Evolutionary conservation across 2,888 invertebrate species (phyloP).

Genomic region (Synanthedon formicaeformis): DNA sequence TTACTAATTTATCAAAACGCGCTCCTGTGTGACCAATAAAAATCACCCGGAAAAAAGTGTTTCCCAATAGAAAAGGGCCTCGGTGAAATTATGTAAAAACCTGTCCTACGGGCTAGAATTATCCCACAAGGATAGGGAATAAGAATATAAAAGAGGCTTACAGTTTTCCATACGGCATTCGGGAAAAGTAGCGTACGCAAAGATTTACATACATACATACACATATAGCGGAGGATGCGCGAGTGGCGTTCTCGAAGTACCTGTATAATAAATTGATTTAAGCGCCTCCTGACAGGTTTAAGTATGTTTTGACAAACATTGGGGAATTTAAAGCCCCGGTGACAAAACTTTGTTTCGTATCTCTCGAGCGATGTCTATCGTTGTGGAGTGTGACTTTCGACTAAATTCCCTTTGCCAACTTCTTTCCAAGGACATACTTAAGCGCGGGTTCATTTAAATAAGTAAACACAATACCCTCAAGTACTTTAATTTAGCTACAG

Average conservation of each 20-base stretch:
- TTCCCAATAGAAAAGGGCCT: slow-evolving; percentile 47
- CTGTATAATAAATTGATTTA: slow-evolving; percentile 68
- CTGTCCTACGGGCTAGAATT: slow-evolving; percentile 63
- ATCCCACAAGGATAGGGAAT: slow-evolving; percentile 65
- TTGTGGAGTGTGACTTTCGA: slow-evolving; percentile 28
- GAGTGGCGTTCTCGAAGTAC: slow-evolving; percentile 51
- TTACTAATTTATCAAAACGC: slow-evolving; percentile 42
- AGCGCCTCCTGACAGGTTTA: slow-evolving; percentile 62
- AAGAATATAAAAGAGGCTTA: slow-evolving; percentile 67
- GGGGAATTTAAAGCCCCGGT: slow-evolving; percentile 55
- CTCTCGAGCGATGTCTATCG: slow-evolving; percentile 32
- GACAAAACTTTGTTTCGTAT: slow-evolving; percentile 52
- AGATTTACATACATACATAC: slow-evolving; percentile 60
- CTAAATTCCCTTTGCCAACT: slow-evolving; percentile 22
- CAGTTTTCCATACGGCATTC: slow-evolving; percentile 61
- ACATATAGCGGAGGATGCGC: slow-evolving; percentile 24
- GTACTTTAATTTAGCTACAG: not conserved
- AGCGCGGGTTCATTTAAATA: slow-evolving; percentile 17
- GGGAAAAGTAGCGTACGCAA: slow-evolving; percentile 49
- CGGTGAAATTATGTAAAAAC: slow-evolving; percentile 65
- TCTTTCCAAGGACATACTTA: slow-evolving; percentile 17
- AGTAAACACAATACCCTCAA: slow-evolving; percentile 13
- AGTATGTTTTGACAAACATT: slow-evolving; percentile 65
- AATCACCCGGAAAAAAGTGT: slow-evolving; percentile 26
- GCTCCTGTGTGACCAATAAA: slow-evolving; percentile 40